Conservation (phyloP, 2,888 invertebrate genomes). For the Liopterus haemorrhoidalis region DNA sequence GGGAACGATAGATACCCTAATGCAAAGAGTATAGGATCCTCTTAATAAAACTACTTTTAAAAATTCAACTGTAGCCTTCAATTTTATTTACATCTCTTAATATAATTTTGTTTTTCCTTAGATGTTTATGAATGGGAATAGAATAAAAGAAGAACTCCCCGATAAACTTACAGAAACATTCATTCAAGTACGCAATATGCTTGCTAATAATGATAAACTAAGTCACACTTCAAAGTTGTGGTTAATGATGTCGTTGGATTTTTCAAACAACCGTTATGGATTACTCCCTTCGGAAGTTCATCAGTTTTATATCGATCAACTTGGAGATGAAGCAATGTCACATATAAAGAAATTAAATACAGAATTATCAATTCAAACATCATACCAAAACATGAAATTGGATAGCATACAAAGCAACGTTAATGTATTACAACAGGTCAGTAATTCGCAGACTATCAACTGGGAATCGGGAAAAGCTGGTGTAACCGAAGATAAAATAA, state of each 20-base stretch:
- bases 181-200: constrained; percentile 38
- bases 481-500: too few relatives aligned
- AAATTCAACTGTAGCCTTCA: background rate
- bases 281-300: constrained; percentile 41
- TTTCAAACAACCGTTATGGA: constrained; percentile 41
- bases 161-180: constrained; percentile 40
- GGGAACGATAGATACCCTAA: too few relatives aligned
- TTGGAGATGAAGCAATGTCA: constrained; percentile 40
- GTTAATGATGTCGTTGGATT: constrained; percentile 45
- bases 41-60: too few relatives aligned
- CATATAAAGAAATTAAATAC: constrained; percentile 18
- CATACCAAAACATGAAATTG: constrained; percentile 37
- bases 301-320: constrained; percentile 42
- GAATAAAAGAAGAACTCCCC: constrained; percentile 34
- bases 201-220: constrained; percentile 40
- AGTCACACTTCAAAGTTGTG: constrained; percentile 41
- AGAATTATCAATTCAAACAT: constrained; percentile 39
- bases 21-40: too few relatives aligned
- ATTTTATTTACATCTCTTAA: background rate
- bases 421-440: constrained; percentile 38
- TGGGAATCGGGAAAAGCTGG: constrained; percentile 30
- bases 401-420: constrained; percentile 41
- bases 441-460: constrained; percentile 9
- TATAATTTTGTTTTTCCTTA: constrained; percentile 33
- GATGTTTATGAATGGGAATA: constrained; percentile 43